Evolutionary conservation across 37 sponge, comb jelly and placozoan genomes (phyloP), one percentile per base, ranked within the genome.

Genomic region (Lycopodina hypogea): DNA sequence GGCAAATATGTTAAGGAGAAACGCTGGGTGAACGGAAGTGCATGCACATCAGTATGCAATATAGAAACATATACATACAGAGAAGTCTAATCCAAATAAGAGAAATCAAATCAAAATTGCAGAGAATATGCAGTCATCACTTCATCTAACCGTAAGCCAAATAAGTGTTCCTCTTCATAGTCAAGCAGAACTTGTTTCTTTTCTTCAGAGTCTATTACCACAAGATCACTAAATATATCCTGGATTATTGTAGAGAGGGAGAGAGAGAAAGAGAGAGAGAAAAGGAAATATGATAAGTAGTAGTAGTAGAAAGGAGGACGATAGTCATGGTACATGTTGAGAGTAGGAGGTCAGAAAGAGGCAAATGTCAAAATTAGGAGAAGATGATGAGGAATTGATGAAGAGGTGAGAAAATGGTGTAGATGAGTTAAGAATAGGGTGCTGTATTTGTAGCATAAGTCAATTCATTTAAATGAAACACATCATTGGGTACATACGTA

Each of bases 101-200:
- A 60, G 29, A 17, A 60, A 15, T 60, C 28, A 7, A 29, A n/a
- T 60, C 61, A 17, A 60, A 29, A 12, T 6, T 60, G 6, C 61
- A 60, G 29, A 28, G 61, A 29, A 28, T 17, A 29, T 6, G 18
- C 14, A 28, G 35, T 35, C 38, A 75, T 26, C 17, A 30, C 17
- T 4, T 33, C 7, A 64, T 48, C 74, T 0, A 38, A 93, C 94
- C 92, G 74, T 50, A 93, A 75, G 12, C 92, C 94, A 83, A 86
- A 93, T 52, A 83, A 65, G 61, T 93, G 94, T 15, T 88, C 71
- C 28, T 93, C 86, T 33, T 90, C 71, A 52, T 35, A 81, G 58
- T 90, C 71, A 18, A 83, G 36, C 22, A 90, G 68, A 28, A 55
- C 53, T 9, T 39, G 53, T 51, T 40, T 63, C 35, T 78, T 83